Evolutionary conservation across 2,888 invertebrate species (phyloP), one percentile per base, ranked within the genome.

Genomic region (Dysmachus trigonus): DNA sequence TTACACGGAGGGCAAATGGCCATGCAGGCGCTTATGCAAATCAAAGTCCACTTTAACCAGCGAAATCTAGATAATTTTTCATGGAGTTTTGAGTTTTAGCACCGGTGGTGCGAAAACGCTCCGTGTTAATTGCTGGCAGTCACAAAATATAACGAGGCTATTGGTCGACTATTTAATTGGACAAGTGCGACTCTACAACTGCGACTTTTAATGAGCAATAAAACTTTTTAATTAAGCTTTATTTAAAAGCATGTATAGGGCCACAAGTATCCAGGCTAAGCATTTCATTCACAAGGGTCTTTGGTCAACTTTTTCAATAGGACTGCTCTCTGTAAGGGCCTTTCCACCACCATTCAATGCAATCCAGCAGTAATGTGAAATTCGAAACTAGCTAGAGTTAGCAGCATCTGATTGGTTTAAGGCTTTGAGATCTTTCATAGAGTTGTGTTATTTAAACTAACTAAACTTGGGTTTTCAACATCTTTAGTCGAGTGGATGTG

Each of bases 61-160:
- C 41, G 15, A 41, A 76, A 77, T 77, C 77, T 77, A 77, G 47
- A 77, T 47, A 77, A 41, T 77, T 77, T 77, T 77, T 77, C 31
- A 8, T 77, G 15, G n/a, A 77, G 77, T 47, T 77, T 41, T 77
- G 30, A 77, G 47, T 77, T 77, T 27, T 47, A 10, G 31, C 18
- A 62, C 62, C 27, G 27, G 62, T 62, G 27, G 62, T 62, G 27
- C 62, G 22, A 27, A 47, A n/a, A n/a, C 47, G 18, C 5, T 47
- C 47, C 10, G 22, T 38, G 76, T 76, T 76, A 38, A 38, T 76
- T 76, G 41, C 47, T 41, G 47, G 13, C 47, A 22, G 41, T 22
- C 22, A 77, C 30, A 77, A 77, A 47, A 77, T 22, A 41, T 38
- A 38, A 76, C 77, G 47, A 27, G 77, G 30, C 22, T 47, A 47